Conservation (phyloP, 2,113 vertebrate species). For the Caranx melampygus region DNA sequence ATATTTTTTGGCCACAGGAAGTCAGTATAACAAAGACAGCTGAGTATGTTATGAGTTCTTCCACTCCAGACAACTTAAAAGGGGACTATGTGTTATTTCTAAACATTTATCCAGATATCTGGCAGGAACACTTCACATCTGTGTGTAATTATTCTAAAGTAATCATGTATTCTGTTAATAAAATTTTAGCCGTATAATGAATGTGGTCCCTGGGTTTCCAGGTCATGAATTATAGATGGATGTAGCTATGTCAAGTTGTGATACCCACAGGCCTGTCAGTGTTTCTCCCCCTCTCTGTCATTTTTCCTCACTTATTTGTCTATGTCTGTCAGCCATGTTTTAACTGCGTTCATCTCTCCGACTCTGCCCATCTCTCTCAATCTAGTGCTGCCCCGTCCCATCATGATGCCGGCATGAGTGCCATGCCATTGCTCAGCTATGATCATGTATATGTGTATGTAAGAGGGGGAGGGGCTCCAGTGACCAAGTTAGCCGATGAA, state of each 20-base stretch:
- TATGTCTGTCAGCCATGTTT: slow-evolving; percentile 26
- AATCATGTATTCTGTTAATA: slow-evolving; percentile 41
- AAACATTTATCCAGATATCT: slow-evolving; percentile 28
- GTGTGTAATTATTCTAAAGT: slow-evolving; percentile 26
- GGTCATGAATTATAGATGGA: slow-evolving; percentile 73
- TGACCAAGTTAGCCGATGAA: slow-evolving; percentile 80
- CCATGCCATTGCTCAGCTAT: slow-evolving; percentile 1
- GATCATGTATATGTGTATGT: slow-evolving; percentile 10
- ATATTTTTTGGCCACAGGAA: slow-evolving; percentile 33
- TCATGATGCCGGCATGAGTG: slow-evolving; percentile 33
- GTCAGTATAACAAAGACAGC: slow-evolving; percentile 37
- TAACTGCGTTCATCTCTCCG: slow-evolving; percentile 10
- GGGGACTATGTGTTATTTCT: slow-evolving; percentile 1
- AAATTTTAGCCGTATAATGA: slow-evolving; percentile 60
- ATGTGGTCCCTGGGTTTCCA: slow-evolving; percentile 43
- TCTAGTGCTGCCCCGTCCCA: slow-evolving; percentile 2
- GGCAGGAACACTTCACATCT: slow-evolving; percentile 1
- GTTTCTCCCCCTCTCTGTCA: slow-evolving; percentile 35
- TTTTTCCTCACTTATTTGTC: slow-evolving; percentile 40
- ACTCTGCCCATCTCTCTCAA: slow-evolving; percentile 22
- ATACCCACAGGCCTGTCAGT: slow-evolving; percentile 45
- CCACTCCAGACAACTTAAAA: not conserved
- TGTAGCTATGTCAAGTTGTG: slow-evolving; percentile 65
- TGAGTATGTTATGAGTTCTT: not conserved
- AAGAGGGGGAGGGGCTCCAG: slow-evolving; percentile 45